phyloP scores from a whole-genome alignment of 2,797 vertebrate genomes.

The Oreochromis grahami region DNA sequence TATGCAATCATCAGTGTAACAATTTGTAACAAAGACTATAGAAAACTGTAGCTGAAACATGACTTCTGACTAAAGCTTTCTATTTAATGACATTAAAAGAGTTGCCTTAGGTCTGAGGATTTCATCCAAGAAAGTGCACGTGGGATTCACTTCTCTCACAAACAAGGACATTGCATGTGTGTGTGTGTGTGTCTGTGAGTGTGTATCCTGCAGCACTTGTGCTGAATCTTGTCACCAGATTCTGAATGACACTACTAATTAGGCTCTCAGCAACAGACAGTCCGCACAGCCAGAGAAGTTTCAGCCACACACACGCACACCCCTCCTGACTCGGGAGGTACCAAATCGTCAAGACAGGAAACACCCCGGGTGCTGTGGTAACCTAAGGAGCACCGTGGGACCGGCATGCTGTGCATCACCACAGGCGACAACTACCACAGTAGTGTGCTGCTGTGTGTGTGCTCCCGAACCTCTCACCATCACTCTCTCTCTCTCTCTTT shows the following conservation, averaged over 20 bases:
- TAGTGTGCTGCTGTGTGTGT: neutral
- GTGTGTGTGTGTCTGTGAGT: neutral
- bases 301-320: neutral
- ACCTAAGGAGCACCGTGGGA: constrained; percentile 29
- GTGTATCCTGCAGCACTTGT: constrained; percentile 34
- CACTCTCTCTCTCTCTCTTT: neutral
- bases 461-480: neutral
- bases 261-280: constrained; percentile 51
- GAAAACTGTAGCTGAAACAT: neutral
- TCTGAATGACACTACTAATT: constrained; percentile 54
- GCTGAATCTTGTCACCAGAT: constrained; percentile 44
- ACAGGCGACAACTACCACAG: neutral
- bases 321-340: neutral
- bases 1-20: neutral
- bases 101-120: neutral
- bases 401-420: constrained; percentile 2
- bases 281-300: constrained; percentile 17
- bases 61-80: neutral
- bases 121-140: neutral
- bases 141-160: neutral
- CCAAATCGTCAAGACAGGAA: constrained; percentile 37
- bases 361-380: constrained; percentile 28
- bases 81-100: constrained; percentile 28
- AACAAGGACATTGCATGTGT: neutral
- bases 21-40: neutral